Percentiles rank a stretch among this genome's conserved stretches.
Conservation (phyloP, 2,113 vertebrate species). For the Vidua macroura region DNA sequence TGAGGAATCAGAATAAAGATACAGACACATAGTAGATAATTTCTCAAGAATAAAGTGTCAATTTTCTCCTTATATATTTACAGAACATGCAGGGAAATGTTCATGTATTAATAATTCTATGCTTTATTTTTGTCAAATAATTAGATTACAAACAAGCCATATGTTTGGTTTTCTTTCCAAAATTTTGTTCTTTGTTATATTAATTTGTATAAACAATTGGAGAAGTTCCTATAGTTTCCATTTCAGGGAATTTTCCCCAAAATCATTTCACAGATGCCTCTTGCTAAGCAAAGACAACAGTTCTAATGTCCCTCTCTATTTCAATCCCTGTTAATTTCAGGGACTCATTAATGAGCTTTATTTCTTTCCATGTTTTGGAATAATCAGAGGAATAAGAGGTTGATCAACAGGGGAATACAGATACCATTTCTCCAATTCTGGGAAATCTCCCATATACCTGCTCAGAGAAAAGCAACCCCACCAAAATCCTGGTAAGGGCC, state of each 20-base stretch:
- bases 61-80: not conserved
- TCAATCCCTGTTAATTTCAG: not conserved
- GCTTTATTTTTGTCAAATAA: constrained; percentile 15
- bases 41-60: not conserved
- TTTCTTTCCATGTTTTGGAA: not conserved
- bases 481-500: not conserved
- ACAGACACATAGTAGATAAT: not conserved
- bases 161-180: not conserved
- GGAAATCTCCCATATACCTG: not conserved
- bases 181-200: not conserved
- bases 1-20: constrained; percentile 14
- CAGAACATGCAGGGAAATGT: not conserved
- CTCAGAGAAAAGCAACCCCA: not conserved
- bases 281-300: not conserved
- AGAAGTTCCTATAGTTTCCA: not conserved
- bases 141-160: not conserved
- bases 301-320: not conserved
- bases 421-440: not conserved
- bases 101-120: not conserved
- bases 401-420: not conserved
- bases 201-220: not conserved
- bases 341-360: not conserved
- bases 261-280: not conserved
- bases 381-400: not conserved
- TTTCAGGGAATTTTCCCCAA: constrained; percentile 19